phyloP scores from a whole-genome alignment of 30 jellyfish, hydroid and myxozoan species.

The Phacellophora camtschatica region DNA sequence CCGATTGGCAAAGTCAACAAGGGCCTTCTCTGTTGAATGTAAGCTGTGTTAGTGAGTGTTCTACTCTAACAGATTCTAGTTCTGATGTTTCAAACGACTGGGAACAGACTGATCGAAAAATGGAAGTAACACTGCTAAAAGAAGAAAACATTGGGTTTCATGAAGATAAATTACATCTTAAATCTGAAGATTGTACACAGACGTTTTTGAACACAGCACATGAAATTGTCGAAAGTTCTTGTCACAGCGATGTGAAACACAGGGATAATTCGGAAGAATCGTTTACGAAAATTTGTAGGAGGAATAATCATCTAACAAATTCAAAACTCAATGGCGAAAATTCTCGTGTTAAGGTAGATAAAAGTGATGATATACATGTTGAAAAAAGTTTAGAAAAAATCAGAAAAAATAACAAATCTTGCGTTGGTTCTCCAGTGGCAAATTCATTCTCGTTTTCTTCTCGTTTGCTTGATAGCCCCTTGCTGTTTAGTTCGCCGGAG shows the following conservation, averaged over 20 bases:
- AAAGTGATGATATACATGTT: neutral
- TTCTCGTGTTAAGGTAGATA: too few relatives aligned
- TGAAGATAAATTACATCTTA: too few relatives aligned
- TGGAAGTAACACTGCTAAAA: neutral
- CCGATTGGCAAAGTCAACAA: neutral
- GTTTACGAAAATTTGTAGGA: neutral
- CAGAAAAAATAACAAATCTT: neutral
- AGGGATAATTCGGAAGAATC: neutral
- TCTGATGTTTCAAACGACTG: slow-evolving; percentile 10
- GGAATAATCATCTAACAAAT: too few relatives aligned
- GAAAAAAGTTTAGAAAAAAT: too few relatives aligned
- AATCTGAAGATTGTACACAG: neutral
- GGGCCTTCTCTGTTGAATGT: neutral
- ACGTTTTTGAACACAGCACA: neutral
- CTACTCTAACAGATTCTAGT: slow-evolving; percentile 13
- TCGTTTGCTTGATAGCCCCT: slow-evolving; percentile 2
- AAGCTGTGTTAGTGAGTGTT: neutral
- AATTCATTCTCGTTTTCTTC: too few relatives aligned
- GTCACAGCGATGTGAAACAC: neutral
- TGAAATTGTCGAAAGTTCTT: neutral
- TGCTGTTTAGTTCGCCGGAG: slow-evolving; percentile 2
- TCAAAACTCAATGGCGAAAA: too few relatives aligned
- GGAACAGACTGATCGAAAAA: neutral
- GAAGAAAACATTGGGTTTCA: neutral
- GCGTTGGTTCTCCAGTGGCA: neutral